Conservation (phyloP, 2,888 invertebrate genomes). For the Thera obeliscata region DNA sequence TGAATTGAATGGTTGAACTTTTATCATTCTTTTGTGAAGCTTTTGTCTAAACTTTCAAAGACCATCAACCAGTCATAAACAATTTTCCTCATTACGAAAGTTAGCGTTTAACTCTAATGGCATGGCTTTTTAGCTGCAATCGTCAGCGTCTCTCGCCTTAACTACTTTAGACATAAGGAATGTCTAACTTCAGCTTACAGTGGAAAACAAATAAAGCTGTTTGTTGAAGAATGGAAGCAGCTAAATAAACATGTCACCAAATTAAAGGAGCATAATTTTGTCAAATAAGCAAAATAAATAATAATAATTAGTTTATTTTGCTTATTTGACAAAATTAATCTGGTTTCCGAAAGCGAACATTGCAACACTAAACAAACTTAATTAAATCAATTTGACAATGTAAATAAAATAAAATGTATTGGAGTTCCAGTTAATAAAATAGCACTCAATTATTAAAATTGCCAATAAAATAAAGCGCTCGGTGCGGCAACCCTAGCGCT, state of each 20-base stretch:
- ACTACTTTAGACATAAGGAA: not conserved
- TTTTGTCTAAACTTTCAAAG: constrained; percentile 1
- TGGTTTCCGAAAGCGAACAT: not conserved
- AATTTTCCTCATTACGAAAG: constrained; percentile 2
- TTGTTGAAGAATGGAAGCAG: not conserved
- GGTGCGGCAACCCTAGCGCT: not conserved
- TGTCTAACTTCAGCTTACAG: not conserved
- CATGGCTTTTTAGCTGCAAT: not conserved
- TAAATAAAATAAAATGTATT: not conserved
- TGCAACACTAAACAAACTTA: not conserved
- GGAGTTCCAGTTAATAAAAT: not conserved
- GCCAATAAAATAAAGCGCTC: not conserved
- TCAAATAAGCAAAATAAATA: too few species aligned
- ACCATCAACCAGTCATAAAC: not conserved
- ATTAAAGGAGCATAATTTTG: too few species aligned
- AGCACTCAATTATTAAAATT: not conserved
- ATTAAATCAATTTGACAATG: not conserved
- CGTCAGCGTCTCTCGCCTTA: not conserved
- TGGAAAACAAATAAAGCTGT: not conserved
- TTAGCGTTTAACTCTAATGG: not conserved
- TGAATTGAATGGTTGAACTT: constrained; percentile 10
- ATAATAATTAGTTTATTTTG: not conserved
- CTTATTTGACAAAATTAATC: not conserved
- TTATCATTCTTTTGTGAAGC: constrained; percentile 1
- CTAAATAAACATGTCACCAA: too few species aligned